Conservation (phyloP, 1,140 invertebrate genomes). For the Diachasmimorpha longicaudata region DNA sequence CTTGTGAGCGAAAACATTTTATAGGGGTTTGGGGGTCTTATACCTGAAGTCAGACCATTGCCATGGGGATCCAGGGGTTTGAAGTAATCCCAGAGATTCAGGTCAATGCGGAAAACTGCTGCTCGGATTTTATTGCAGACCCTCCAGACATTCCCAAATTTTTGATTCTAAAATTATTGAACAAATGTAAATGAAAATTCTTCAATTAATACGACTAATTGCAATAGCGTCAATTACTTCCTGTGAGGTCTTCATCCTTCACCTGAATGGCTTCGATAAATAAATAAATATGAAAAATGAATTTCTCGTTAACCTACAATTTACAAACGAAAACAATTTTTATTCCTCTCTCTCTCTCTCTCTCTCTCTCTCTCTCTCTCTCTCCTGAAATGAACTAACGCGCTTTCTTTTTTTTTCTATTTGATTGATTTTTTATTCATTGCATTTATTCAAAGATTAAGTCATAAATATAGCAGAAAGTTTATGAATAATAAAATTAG, state of each 20-base stretch:
- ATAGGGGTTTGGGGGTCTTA: neutral
- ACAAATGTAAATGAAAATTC: neutral
- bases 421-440: too few species aligned
- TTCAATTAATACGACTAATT: neutral
- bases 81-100: constrained; percentile 74
- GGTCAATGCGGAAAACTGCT: constrained; percentile 70
- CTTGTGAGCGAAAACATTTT: too few species aligned
- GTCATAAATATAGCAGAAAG: too few species aligned
- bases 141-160: constrained; percentile 69
- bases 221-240: neutral
- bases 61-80: constrained; percentile 69
- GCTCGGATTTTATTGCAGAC: constrained; percentile 77
- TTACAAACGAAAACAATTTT: neutral
- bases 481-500: too few species aligned
- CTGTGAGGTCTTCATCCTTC: neutral
- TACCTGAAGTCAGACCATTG: constrained; percentile 73
- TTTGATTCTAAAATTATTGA: constrained; percentile 42
- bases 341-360: too few species aligned
- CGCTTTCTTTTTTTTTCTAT: too few species aligned
- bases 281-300: neutral
- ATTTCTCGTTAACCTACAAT: neutral
- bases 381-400: too few species aligned
- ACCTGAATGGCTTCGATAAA: neutral
- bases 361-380: too few species aligned
- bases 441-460: too few species aligned